These are phyloP conservation scores for Schlechtendalia chinensis DNA, from an alignment of 1,140 invertebrate species.

Conservation along the genomic window DNA sequence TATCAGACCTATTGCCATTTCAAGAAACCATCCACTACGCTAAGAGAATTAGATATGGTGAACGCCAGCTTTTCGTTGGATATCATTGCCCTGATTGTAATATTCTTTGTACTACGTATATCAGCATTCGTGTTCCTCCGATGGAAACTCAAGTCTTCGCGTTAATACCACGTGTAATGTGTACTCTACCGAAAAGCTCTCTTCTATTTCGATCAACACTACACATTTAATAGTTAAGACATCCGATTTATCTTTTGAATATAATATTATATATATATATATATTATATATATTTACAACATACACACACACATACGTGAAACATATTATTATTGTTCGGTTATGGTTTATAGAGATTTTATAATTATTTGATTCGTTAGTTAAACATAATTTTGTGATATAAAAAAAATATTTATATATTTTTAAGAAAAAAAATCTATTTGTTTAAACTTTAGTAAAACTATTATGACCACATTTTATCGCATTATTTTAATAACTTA, in stretches of 20 bases:
- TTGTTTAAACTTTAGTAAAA: constrained; percentile 6
- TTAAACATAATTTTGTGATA: constrained; percentile 23
- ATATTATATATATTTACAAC: constrained; percentile 12
- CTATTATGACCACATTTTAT: constrained; percentile 1
- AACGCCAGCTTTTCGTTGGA: constrained; percentile 74
- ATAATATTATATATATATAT: too few species aligned
- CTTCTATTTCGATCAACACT: constrained; percentile 54
- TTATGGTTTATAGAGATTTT: constrained; percentile 41
- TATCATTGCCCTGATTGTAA: constrained; percentile 78
- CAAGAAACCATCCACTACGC: constrained; percentile 80
- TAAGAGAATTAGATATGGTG: constrained; percentile 85
- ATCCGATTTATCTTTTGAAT: neutral
- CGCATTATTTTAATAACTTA: constrained; percentile 9
- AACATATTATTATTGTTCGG: neutral
- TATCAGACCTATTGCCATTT: constrained; percentile 82
- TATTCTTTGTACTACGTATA: constrained; percentile 83
- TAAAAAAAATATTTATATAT: constrained; percentile 11
- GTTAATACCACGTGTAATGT: constrained; percentile 53
- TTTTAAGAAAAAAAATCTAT: neutral
- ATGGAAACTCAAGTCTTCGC: constrained; percentile 66
- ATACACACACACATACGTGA: neutral
- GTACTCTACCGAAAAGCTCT: constrained; percentile 72
- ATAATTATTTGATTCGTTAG: constrained; percentile 6
- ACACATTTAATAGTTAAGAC: constrained; percentile 7
- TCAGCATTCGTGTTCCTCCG: constrained; percentile 86